Base-by-base conservation (phyloP, 2,113 vertebrate species). In the Rhinopomastus cyanomelas region DNA sequence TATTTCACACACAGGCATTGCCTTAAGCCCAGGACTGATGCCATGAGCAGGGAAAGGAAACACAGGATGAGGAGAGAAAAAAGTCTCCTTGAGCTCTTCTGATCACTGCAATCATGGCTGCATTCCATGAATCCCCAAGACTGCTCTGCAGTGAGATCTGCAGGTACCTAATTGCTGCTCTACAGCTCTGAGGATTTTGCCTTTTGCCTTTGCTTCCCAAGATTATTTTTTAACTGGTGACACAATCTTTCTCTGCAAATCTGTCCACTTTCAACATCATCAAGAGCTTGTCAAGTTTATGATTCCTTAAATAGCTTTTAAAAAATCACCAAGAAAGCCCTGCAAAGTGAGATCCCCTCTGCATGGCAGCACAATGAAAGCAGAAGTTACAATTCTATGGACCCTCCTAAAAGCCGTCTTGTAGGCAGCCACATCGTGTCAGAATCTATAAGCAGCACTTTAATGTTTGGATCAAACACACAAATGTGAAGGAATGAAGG, bases 401-500 rank as follows among this genome's bases (percentile, higher is more conserved):
- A 64, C 51, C 48, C 37, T 65, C 55, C 52, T 67, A 42, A 93
- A 92, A 91, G 51, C 60, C 2, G 7, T 6, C 76, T 64, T 83
- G 62, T 69, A 88, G 55, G 65, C 52, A 30, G 81, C 55, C 60
- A 15, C 90, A 7, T 71, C 27, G 26, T 26, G 0, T 93, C 92
- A 91, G 87, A 95, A 88, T 32, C 80, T 78, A 66, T 82, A 71
- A 90, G 83, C 55, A 95, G 94, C 78, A 53, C 81, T 88, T 95
- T 44, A 85, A 68, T 91, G 93, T 96, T 97, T 95, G 95, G 88
- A 96, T 93, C 93, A 97, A 96, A 96, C 59, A 95, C 74, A 76
- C 61, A n/a, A 97, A 95, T 94, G 92, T 93, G 88, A 96, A 97
- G 96, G 96, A 97, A 97, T 85, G 96, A 95, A 96, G 87, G 89